Evolutionary conservation across 2,113 vertebrate genomes (phyloP), one percentile per base, ranked within the genome.

Genomic region (Sinocyclocheilus anophthalmus): DNA sequence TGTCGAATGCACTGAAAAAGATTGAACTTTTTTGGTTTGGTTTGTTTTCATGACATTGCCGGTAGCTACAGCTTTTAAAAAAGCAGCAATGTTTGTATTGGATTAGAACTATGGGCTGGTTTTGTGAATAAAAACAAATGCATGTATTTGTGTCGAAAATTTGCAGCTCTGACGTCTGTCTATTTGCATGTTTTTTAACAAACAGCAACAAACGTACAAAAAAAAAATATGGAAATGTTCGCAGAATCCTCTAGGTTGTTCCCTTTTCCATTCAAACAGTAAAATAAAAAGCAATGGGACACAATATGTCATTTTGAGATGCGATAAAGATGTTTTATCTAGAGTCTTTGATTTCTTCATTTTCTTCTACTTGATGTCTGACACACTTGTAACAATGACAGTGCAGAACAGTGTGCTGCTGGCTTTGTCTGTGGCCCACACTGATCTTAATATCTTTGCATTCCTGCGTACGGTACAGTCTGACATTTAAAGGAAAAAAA

Each of bases 51-150:
- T 93, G 92, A 93, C 89, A 91, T 48, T 48, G 45, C 10, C 45
- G 10, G 45, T 48, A 48, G 10, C 45, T 48, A 12, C 11, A 12
- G 12, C 10, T 48, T 48, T 48, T 48, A 48, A 12, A 48, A 48
- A 12, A 48, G 45, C 10, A 12, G 45, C 11, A 12, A 12, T 48
- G 96, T 98, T 98, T 99, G 97, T 98, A 97, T 97, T 97, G 95
- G 97, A 98, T 97, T 98, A 98, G 97, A 96, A 93, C 96, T 96
- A 96, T 97, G 96, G 96, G 97, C 96, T 97, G 97, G 92, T 97
- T 98, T 98, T 98, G 97, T 99, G 97, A 98, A 98, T 98, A 99
- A 98, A 96, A 98, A 98, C 95, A 95, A 98, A 98, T 98, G 97
- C 97, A 99, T 99, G 97, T 98, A 95, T 96, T 97, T 93, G 97